These are phyloP conservation scores for Halcyon senegalensis DNA, from an alignment of 2,113 vertebrate species.

Conservation along the genomic window DNA sequence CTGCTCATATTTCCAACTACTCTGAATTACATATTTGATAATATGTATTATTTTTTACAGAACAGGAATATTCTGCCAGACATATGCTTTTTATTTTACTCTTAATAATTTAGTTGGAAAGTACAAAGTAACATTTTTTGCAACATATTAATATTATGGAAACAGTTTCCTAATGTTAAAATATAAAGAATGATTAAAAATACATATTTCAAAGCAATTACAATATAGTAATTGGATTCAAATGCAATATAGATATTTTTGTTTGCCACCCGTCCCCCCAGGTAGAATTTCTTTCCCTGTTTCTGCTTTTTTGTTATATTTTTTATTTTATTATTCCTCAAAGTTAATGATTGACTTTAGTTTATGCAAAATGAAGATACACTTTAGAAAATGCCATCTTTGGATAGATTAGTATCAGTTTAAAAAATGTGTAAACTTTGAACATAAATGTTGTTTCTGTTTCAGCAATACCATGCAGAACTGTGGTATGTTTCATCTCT, in stretches of 20 bases:
- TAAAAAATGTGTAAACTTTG: neutral
- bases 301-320: neutral
- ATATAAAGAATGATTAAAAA: neutral
- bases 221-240: neutral
- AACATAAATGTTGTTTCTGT: neutral
- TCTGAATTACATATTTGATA: neutral
- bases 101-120: neutral
- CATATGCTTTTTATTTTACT: neutral
- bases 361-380: neutral
- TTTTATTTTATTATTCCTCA: neutral
- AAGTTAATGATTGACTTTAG: neutral
- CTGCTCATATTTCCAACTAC: neutral
- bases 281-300: neutral
- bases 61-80: neutral
- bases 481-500: fast-evolving
- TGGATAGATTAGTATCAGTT: neutral
- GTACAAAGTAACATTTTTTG: neutral
- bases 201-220: neutral
- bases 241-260: neutral
- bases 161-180: neutral
- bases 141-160: neutral
- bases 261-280: neutral
- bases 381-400: neutral
- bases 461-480: neutral
- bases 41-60: neutral